These are phyloP conservation scores for Oceanites oceanicus DNA, from an alignment of 2,113 vertebrate genomes.

Conservation along the genomic window DNA sequence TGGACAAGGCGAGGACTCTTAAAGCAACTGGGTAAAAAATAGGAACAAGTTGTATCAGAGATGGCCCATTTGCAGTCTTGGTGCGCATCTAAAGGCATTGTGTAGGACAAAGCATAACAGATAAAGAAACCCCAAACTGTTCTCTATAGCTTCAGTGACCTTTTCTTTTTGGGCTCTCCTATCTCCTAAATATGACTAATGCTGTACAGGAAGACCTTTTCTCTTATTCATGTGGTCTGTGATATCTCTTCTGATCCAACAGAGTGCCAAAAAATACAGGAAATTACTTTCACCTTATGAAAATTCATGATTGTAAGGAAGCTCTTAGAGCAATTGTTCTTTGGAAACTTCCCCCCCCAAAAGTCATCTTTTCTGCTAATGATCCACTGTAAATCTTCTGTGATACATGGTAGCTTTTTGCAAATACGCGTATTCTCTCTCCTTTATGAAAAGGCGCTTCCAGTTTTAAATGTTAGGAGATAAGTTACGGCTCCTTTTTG, in stretches of 20 bases:
- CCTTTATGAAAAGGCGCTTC: neutral
- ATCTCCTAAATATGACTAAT: conserved; percentile 21
- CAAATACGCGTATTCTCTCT: neutral
- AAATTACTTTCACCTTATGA: conserved; percentile 70
- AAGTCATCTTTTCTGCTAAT: neutral
- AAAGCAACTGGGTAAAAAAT: neutral
- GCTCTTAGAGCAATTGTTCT: neutral
- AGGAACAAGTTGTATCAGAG: neutral
- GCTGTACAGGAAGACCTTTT: conserved; percentile 41
- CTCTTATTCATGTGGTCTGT: conserved; percentile 1
- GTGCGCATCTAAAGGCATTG: neutral
- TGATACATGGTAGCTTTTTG: neutral
- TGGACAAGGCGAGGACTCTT: neutral
- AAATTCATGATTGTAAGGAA: conserved; percentile 68
- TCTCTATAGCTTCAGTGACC: neutral
- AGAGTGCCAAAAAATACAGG: conserved; percentile 59
- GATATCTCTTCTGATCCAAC: conserved; percentile 30
- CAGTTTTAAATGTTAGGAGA: neutral
- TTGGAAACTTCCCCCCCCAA: neutral
- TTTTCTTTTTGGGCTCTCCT: conserved; percentile 2
- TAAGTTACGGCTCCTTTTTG: neutral
- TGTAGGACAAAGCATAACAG: neutral
- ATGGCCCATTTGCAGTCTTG: neutral
- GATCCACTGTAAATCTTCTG: neutral
- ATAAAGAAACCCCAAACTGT: no score